Evolutionary conservation across 35 echinoderm and acorn worm genomes (phyloP), one percentile per base, ranked within the genome.

Genomic region (Stichopus chloronotus): DNA sequence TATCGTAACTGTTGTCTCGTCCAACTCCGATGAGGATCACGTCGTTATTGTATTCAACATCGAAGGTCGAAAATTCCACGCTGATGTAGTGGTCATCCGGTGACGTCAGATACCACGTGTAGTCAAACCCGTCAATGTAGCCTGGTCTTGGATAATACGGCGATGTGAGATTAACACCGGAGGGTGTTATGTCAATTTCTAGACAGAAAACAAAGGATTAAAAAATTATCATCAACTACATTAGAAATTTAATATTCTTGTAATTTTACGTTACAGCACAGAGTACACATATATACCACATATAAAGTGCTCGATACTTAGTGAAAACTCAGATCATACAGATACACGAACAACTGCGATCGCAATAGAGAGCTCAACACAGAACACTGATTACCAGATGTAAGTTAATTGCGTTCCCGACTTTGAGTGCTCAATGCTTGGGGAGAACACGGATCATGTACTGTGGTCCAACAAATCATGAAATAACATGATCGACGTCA

Each of bases 81-180:
- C 12, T 55, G 55, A 83, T 56, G 22, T 55, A 43, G 52, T 52
- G 55, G 0, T 56, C 80, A 9, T 12, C 11, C 21, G 52, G 43
- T 14, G 80, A 52, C 52, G 80, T 56, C 12, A 83, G 80, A 43
- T 55, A 83, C 80, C 80, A 83, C 43, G 80, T 83, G 80, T 56
- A 83, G 80, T 83, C 80, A 56, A 83, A 83, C 6, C 55, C 53
- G 8, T 55, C 80, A 55, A 56, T 8, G 53, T 83, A 83, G 7
- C 80, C 80, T 53, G 80, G 80, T 13, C 19, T 6, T 19, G 80
- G 80, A 43, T 53, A 83, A 83, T 56, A 54, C n/a, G 80, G 80
- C 8, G 80, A 83, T 19, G 80, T 83, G 12, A 83, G 52, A 8
- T 83, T 55, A 4, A 83, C 80, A 56, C 80, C 80, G 55, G 43